phyloP scores from a whole-genome alignment of 2,888 invertebrate genomes.

The Xylota segnis region DNA sequence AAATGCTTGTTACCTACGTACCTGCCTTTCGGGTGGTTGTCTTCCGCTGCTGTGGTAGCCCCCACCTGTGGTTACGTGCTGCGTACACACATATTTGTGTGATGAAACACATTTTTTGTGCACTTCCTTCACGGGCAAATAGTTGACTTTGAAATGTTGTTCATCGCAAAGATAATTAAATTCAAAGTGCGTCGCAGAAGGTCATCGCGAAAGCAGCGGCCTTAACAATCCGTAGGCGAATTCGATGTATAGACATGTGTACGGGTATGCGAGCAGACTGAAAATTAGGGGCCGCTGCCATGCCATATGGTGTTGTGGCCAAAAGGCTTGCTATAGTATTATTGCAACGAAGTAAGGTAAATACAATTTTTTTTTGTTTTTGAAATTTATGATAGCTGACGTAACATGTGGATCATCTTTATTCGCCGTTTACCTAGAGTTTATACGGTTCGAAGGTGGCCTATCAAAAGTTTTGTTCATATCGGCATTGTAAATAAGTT shows the following conservation, averaged over 20 bases:
- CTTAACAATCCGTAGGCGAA: slow-evolving; percentile 12
- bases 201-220: slow-evolving; percentile 36
- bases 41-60: too few relatives aligned
- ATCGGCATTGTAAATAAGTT: too few relatives aligned
- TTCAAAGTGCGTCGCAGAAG: slow-evolving; percentile 63
- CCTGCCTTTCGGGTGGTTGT: slow-evolving; percentile 1
- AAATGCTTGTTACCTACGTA: not conserved
- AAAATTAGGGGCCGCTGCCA: slow-evolving; percentile 17
- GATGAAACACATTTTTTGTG: slow-evolving; percentile 23
- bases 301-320: not conserved
- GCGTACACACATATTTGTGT: slow-evolving; percentile 2
- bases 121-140: slow-evolving; percentile 45
- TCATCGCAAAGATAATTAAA: slow-evolving; percentile 39
- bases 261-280: slow-evolving; percentile 24
- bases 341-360: not conserved
- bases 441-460: too few relatives aligned
- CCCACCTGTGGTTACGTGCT: slow-evolving; percentile 24
- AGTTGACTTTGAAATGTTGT: slow-evolving; percentile 60
- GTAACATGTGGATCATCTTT: too few relatives aligned
- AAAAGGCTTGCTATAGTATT: not conserved
- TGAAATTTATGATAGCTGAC: too few relatives aligned
- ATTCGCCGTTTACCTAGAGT: too few relatives aligned
- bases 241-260: not conserved
- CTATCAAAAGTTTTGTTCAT: too few relatives aligned
- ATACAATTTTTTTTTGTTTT: too few relatives aligned